Base-by-base conservation (phyloP, 2,113 vertebrate species). In the Symphodus melops region DNA sequence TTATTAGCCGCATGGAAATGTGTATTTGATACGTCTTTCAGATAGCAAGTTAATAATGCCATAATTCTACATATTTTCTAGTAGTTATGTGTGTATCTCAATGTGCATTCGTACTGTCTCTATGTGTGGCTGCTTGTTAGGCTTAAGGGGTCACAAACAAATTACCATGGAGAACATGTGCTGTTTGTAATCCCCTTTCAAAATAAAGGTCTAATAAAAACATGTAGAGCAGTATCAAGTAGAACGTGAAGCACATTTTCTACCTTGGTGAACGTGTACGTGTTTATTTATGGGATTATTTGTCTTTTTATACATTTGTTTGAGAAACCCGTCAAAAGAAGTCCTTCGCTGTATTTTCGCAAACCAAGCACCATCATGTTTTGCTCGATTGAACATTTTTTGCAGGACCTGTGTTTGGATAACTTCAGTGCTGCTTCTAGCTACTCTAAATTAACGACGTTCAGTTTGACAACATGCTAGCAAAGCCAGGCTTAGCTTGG, bases 11-110 rank as follows among this genome's bases (percentile, higher is more conserved):
- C 8, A 53, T 36, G 60, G 42, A 0, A 13, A 72, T 21, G 46
- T 60, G 33, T 23, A 67, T 75, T 68, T 60, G 41, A 67, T 72
- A 14, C 51, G 1, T 70, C 19, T 55, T 48, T 49, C 16, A 21
- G 13, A 11, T 17, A 0, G 51, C 8, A 21, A 55, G 52, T 41
- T 66, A 65, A 54, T 75, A 53, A 62, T 16, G 2, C 48, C 53
- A 44, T 80, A 72, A 72, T 63, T 46, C 42, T 36, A 8, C 16
- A 19, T 36, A 44, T 58, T 36, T 49, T 49, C 1, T 5, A 39
- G 9, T 14, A 8, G 3, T n/a, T 20, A 20, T 10, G 36, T 37
- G 9, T 37, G 8, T 36, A 14, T 49, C 21, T 51, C 39, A 23
- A 20, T 52, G 44, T 61, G 60, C 23, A 48, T 46, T 62, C 12